Percentiles rank a stretch among this genome's conserved stretches.
These are phyloP conservation scores for Aeoliscus strigatus DNA, from an alignment of 2,797 vertebrate genomes.

Conservation along the genomic window DNA sequence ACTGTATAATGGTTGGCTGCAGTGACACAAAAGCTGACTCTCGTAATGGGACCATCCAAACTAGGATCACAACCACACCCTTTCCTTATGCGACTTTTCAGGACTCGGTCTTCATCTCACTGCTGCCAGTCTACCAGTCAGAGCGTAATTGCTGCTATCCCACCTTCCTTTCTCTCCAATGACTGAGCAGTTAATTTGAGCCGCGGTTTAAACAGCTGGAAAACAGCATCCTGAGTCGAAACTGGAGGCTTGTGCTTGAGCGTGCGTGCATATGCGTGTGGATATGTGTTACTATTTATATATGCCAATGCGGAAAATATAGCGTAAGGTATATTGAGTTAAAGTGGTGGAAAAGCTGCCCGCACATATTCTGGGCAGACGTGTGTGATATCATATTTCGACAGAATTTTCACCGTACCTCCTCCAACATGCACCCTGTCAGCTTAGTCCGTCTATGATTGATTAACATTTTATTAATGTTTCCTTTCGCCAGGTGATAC, in stretches of 20 bases:
- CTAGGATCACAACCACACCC: too few relatives aligned
- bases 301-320: slow-evolving; percentile 42
- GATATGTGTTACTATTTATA: slow-evolving; percentile 37
- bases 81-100: slow-evolving; percentile 62
- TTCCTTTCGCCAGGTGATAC: slow-evolving; percentile 62
- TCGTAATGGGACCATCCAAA: too few relatives aligned
- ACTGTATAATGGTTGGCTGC: too few relatives aligned
- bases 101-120: slow-evolving; percentile 74
- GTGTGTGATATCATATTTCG: slow-evolving; percentile 24
- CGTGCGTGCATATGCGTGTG: slow-evolving; percentile 26
- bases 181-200: slow-evolving; percentile 84
- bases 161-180: slow-evolving; percentile 80
- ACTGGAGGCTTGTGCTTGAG: slow-evolving; percentile 50
- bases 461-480: slow-evolving; percentile 71
- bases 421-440: slow-evolving; percentile 29
- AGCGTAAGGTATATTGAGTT: slow-evolving; percentile 35
- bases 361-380: slow-evolving; percentile 17
- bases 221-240: slow-evolving; percentile 68
- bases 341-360: slow-evolving; percentile 34
- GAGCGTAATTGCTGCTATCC: slow-evolving; percentile 83
- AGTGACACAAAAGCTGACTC: too few relatives aligned
- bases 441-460: slow-evolving; percentile 50
- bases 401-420: slow-evolving; percentile 19
- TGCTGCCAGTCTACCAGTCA: slow-evolving; percentile 83
- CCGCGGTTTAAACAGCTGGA: slow-evolving; percentile 80